Evolutionary conservation across 1,140 invertebrate species (phyloP).

Genomic region (Rhyacophila brunnea): DNA sequence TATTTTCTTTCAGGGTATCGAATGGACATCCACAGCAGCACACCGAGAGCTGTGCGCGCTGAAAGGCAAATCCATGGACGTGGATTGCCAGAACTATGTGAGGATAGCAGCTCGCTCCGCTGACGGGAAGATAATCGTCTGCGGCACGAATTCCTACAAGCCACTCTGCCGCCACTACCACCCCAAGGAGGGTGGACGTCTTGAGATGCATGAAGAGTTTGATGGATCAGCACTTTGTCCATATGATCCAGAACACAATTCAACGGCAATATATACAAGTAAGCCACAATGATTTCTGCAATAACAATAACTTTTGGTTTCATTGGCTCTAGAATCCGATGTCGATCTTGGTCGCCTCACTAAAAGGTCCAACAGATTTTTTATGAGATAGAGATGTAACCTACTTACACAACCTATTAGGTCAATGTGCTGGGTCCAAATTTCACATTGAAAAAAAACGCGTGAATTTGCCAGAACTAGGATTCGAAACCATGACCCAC

Average conservation of each 20-base stretch:
- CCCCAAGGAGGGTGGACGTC: constrained; percentile 39
- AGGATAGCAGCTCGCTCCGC: constrained; percentile 70
- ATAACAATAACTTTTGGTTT: no score
- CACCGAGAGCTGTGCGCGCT: constrained; percentile 81
- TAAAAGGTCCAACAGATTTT: no score
- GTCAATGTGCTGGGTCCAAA: no score
- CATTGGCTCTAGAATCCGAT: no score
- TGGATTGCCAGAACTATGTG: constrained; percentile 95
- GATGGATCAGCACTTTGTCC: constrained; percentile 86
- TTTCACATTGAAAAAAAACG: no score
- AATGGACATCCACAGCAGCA: constrained; percentile 80
- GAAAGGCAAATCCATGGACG: constrained; percentile 84
- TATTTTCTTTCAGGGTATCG: constrained; percentile 64
- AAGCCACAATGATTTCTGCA: no score
- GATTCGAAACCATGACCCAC: no score
- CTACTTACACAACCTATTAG: no score
- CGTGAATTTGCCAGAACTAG: no score
- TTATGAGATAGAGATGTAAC: no score
- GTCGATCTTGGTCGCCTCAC: no score
- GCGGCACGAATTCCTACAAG: constrained; percentile 96
- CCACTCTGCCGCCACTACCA: constrained; percentile 84
- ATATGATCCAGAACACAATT: constrained; percentile 91
- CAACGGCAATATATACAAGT: constrained; percentile 79
- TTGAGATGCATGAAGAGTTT: constrained; percentile 62
- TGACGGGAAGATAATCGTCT: constrained; percentile 79